Conservation (phyloP, 2,797 vertebrate species). For the Rhinophrynus dorsalis region DNA sequence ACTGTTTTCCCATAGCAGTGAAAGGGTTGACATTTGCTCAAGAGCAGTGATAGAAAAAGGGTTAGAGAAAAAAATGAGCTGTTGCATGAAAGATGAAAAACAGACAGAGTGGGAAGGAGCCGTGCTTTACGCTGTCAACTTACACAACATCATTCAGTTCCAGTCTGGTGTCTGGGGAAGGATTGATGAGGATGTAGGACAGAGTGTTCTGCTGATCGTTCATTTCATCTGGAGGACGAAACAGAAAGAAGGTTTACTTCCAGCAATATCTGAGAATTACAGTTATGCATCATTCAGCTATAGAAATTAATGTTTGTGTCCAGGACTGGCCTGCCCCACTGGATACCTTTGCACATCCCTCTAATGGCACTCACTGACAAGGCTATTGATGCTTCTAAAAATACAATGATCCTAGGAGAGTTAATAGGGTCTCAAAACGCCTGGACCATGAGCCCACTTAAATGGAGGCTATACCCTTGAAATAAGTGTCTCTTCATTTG, state of each 20-base stretch:
- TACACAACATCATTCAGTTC: slow-evolving; percentile 83
- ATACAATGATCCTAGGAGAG: too few species aligned
- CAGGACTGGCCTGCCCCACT: too few species aligned
- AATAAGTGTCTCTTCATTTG: too few species aligned
- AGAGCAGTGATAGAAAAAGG: background rate
- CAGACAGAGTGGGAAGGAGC: slow-evolving; percentile 9
- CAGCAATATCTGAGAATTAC: background rate
- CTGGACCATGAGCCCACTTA: too few species aligned
- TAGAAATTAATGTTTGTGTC: background rate
- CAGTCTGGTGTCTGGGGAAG: slow-evolving; percentile 79
- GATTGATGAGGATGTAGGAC: slow-evolving; percentile 83
- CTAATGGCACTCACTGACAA: background rate
- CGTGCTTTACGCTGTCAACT: slow-evolving; percentile 57
- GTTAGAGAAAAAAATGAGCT: slow-evolving; percentile 9
- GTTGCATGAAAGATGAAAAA: slow-evolving; percentile 28
- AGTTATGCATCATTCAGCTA: background rate
- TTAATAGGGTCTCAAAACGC: too few species aligned
- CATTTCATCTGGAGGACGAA: slow-evolving; percentile 73
- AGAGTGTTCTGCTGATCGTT: slow-evolving; percentile 77
- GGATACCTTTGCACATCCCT: background rate
- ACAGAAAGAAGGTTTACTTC: slow-evolving; percentile 23
- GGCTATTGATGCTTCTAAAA: too few species aligned
- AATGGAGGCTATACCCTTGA: too few species aligned
- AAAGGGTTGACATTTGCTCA: too few species aligned
- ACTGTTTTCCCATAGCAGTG: too few species aligned